Evolutionary conservation across 2,113 vertebrate genomes (phyloP), one percentile per base, ranked within the genome.

Genomic region (Campylomormyrus numenius): DNA sequence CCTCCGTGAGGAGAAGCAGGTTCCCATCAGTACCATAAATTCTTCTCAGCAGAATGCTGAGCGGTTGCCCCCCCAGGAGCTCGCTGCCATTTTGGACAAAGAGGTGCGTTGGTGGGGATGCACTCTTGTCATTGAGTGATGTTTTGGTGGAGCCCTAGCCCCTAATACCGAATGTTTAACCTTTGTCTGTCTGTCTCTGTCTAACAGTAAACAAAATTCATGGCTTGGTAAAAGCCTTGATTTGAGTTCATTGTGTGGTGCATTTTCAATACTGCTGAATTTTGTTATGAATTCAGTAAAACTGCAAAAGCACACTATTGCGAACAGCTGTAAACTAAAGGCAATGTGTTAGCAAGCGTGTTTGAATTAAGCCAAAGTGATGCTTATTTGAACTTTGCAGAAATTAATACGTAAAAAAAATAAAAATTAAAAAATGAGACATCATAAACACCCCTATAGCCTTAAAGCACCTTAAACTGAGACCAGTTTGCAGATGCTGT

Each of bases 1-100:
- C 0, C 94, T 99, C 56, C 96, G 98, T 70, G 98, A 99, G 91
- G 98, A 98, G 93, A 99, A 97, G 92, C 98, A 99, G 93, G 97
- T 99, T 91, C 97, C 98, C 92, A 99, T 99, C 50, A 90, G 94
- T 0, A 97, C 95, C 7, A 91, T 96, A 91, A 95, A 96, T 19
- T 84, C 77, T 42, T 83, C 93, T 95, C 0, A 46, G 93, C 27
- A n/a, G 90, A 88, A 0, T 0, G 93, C 0, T 0, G 97, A 97
- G 45, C 94, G 94, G 39, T 92, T 96, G 77, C 91, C 96, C 0
- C 93, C 97, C 0, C 96, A 97, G 3, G 97, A 98, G 90, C 95
- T 97, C 17, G 97, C 97, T 39, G 93, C 94, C 0, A 94, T 97
- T 92, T 95, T 99, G 88, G 97, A 99, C 94, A 98, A 98, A 93